Base-by-base conservation (phyloP, 2,888 invertebrate genomes). In the Ichneumon xanthorius region DNA sequence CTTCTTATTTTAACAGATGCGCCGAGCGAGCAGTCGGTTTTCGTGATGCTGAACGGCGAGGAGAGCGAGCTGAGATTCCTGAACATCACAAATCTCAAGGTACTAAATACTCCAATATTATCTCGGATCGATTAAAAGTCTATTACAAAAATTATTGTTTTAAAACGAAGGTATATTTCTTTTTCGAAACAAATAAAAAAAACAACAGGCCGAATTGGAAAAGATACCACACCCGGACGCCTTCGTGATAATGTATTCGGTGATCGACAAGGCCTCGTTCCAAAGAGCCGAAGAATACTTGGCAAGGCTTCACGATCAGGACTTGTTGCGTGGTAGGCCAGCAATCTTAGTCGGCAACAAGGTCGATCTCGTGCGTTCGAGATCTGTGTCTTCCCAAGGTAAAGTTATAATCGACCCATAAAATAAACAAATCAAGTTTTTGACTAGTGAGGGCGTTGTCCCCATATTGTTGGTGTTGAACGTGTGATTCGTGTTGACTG, bases 371-470 rank as follows among this genome's bases (percentile, higher is more conserved):
- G 99, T 98, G 48, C 95, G 99, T 89, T 97, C 98, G 92, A 96
- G 98, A 92, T 97, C 97, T 37, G 97, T 99, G 68, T 97, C 97
- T 7, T 96, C 97, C 37, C 98, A 99, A 96, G 99, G 99, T 99
- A 94, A 94, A 92, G 37, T 85, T 11, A 45, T 19, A 11, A 67
- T 67, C 37, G 65, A 40, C 45, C 40, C 9, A 40, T 40, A 40
- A 81, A 26, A 40, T 48, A 71, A 63, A 63, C 33, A 48, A 16
- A 33, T 53, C 11, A n/a, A 14, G 0, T 55, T 55, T 78, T n/a
- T 22, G 40, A 40, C 9, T 40, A 9, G 1, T 9, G 40, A 40
- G 11, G 9, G 40, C 9, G 40, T 40, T 7, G 11, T 11, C 40
- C 40, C 0, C n/a, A n/a, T 11, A 11, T 9, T 40, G 40, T 9